Percentiles rank a stretch among this genome's conserved stretches.
phyloP scores from a whole-genome alignment of 2,113 vertebrate species.

The Peromyscus leucopus region DNA sequence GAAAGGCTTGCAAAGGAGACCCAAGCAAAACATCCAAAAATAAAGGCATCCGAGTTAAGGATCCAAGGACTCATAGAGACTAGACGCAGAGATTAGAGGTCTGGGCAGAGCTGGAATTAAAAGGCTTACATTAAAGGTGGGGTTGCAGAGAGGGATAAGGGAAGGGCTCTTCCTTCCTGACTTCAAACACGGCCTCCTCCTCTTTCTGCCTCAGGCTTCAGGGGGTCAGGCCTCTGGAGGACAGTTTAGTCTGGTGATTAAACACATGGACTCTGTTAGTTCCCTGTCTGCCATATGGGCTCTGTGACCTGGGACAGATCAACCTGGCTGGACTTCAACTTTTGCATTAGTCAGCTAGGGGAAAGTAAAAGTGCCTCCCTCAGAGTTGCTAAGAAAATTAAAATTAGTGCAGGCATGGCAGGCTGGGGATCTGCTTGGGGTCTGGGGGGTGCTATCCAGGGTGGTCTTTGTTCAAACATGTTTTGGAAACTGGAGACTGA shows the following conservation, averaged over 20 bases:
- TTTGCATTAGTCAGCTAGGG: background rate
- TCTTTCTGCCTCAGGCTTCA: background rate
- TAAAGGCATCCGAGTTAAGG: slow-evolving; percentile 39
- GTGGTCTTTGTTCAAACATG: background rate
- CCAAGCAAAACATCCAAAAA: background rate
- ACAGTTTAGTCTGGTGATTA: slow-evolving; percentile 8
- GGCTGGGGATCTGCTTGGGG: background rate
- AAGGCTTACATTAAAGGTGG: background rate
- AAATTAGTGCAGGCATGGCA: background rate
- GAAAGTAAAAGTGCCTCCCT: background rate
- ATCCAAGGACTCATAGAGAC: background rate
- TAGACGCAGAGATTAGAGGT: background rate
- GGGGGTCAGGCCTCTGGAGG: background rate
- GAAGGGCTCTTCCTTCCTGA: background rate
- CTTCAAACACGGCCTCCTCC: background rate
- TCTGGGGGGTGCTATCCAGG: background rate
- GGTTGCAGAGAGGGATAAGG: background rate
- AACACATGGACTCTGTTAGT: slow-evolving; percentile 14
- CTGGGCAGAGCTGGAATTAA: background rate
- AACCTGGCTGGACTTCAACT: background rate
- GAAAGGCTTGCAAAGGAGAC: background rate
- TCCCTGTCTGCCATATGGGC: background rate
- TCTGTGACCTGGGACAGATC: slow-evolving; percentile 1
- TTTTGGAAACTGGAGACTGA: background rate
- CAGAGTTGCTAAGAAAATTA: slow-evolving; percentile 3